Evolutionary conservation across 2,113 vertebrate species (phyloP), one percentile per base, ranked within the genome.

Genomic region (Rhinogobius similis): DNA sequence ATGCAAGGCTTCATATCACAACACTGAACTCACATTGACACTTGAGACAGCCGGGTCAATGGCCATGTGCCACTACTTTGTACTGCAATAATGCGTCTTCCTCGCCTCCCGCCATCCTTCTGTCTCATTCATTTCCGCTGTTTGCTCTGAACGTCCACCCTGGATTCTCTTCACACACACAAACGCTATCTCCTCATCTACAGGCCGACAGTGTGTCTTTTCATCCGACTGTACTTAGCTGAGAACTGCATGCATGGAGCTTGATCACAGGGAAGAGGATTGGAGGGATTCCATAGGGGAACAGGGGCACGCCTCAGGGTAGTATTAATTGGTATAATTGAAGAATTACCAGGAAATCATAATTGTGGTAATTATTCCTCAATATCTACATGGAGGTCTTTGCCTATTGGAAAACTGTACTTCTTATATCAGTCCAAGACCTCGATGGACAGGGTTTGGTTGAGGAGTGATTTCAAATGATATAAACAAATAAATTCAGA

Each of bases 1-100:
- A 53, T 82, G 43, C 23, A n/a, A 75, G 79, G 71, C 67, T 68
- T 75, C 70, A 72, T 77, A 68, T 75, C 18, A 4, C 75, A 74
- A 56, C 71, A 64, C 58, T 76, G 62, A 62, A 72, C 73, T 71
- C 79, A 74, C 65, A 48, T 0, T 77, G 65, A 82, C 72, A 80
- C 70, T 74, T 83, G 63, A 80, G 81, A 82, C 68, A 74, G 63
- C 11, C 9, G 67, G 82, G 72, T 85, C 82, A 86, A 79, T 75
- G 72, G 68, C 65, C 78, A 68, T 38, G 66, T 68, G 66, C 26
- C 73, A 69, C 44, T 50, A 59, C 67, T 82, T 70, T 83, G 70
- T 73, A 56, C 43, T 55, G 50, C 66, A 79, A 71, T 82, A 77
- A 76, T 52, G 55, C 55, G 7, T 44, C 62, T n/a, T 65, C 63